phyloP scores from a whole-genome alignment of 2,888 invertebrate species.

The Lochmaea capreae region DNA sequence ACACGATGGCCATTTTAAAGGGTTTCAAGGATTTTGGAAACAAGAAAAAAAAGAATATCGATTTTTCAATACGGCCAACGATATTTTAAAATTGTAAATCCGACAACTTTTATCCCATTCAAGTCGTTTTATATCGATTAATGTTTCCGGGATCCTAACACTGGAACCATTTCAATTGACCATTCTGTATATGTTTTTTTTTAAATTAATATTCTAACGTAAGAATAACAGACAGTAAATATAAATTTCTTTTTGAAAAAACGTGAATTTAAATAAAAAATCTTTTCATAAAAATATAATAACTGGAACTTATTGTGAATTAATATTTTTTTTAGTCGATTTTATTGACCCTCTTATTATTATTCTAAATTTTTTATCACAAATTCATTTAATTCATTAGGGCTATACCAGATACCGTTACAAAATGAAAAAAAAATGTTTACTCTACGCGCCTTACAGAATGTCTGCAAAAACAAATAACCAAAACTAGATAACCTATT shows the following conservation, averaged over 20 bases:
- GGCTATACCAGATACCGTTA: slow-evolving; percentile 2
- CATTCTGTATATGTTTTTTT: background rate
- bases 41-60: no score
- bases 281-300: background rate
- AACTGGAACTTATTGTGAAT: background rate
- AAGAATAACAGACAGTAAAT: background rate
- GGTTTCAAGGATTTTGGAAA: no score
- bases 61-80: no score
- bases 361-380: slow-evolving; percentile 8
- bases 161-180: no score
- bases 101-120: no score
- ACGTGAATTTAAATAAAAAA: background rate
- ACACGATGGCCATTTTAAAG: background rate
- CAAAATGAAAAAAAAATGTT: background rate
- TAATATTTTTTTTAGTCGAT: background rate
- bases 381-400: slow-evolving; percentile 10
- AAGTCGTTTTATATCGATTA: no score
- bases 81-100: no score
- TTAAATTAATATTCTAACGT: background rate
- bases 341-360: background rate
- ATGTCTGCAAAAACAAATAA: no score
- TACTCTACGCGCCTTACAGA: background rate
- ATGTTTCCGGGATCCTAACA: no score
- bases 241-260: background rate
- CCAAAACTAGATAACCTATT: no score